These are phyloP conservation scores for Crocidura indochinensis DNA, from an alignment of 2,797 vertebrate genomes.

Conservation along the genomic window DNA sequence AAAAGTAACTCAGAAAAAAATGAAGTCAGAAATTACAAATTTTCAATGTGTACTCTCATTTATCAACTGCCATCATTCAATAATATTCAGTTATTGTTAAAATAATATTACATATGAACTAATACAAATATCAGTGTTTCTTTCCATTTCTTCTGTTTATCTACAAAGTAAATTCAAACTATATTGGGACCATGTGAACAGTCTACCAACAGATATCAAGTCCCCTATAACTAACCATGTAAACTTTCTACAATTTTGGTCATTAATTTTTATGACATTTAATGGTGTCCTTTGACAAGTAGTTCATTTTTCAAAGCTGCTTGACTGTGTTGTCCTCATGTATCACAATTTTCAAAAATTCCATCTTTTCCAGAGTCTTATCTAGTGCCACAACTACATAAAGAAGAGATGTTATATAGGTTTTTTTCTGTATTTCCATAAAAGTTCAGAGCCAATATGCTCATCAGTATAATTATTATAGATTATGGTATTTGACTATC, in stretches of 20 bases:
- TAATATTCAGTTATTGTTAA: background rate
- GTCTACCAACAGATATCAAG: background rate
- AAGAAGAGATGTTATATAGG: background rate
- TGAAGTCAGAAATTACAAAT: background rate
- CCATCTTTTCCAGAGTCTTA: too few species aligned
- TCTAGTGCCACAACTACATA: background rate
- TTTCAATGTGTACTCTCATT: background rate
- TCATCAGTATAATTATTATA: background rate
- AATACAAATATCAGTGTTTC: background rate
- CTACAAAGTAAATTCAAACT: background rate
- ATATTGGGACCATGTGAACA: accelerated
- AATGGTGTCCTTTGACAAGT: background rate
- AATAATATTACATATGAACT: background rate
- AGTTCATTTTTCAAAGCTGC: background rate
- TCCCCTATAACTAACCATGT: background rate
- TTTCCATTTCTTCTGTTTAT: background rate
- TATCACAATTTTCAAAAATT: background rate
- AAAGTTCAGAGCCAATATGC: background rate
- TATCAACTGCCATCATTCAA: background rate
- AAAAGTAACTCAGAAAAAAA: background rate
- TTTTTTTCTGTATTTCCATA: background rate
- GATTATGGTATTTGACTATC: background rate
- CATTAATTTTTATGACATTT: background rate
- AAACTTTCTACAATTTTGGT: background rate
- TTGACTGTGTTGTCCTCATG: background rate